Evolutionary conservation across 2,888 invertebrate genomes (phyloP), one percentile per base, ranked within the genome.

Genomic region (Leptinotarsa tumamoca): DNA sequence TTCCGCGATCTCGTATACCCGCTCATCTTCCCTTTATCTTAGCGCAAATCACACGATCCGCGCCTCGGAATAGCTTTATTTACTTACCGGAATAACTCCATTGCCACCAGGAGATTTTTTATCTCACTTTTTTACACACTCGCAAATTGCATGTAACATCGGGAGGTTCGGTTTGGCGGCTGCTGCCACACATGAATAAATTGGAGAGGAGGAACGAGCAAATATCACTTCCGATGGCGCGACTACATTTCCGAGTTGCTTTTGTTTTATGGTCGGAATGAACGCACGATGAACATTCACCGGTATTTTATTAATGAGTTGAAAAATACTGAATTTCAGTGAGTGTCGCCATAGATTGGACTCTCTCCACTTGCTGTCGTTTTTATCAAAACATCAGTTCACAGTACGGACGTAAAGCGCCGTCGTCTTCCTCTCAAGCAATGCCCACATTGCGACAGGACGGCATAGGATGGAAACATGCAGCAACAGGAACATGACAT

Each of bases 81-180:
- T 86, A 86, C 86, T 86, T 86, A 85, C 84, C 84, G 83, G 85
- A 85, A 85, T 85, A 85, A 85, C 84, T 85, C 83, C 83, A 84
- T 84, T 82, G 83, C 83, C 83, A 80, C 82, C 82, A 78, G 80
- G 82, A 82, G 83, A 81, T 84, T 85, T 85, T 84, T 78, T 76
- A 78, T 80, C 76, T 76, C 74, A 79, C 81, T 77, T 80, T 80
- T 82, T 82, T 82, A 82, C 82, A 83, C 76, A 80, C 80, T 80
- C 81, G 80, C 81, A 84, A 85, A 84, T 84, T 84, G 83, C 80
- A 79, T 71, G 75, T 73, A 71, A 75, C 75, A 61, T 74, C 52
- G 66, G 73, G 73, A 71, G 68, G 72, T 77, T 77, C 18, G 33
- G 58, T 74, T 74, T 58, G 49, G 49, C n/a, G 58, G 23, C 56